Base-by-base conservation (phyloP, 2,113 vertebrate species). In the Sebastes schlegelii region DNA sequence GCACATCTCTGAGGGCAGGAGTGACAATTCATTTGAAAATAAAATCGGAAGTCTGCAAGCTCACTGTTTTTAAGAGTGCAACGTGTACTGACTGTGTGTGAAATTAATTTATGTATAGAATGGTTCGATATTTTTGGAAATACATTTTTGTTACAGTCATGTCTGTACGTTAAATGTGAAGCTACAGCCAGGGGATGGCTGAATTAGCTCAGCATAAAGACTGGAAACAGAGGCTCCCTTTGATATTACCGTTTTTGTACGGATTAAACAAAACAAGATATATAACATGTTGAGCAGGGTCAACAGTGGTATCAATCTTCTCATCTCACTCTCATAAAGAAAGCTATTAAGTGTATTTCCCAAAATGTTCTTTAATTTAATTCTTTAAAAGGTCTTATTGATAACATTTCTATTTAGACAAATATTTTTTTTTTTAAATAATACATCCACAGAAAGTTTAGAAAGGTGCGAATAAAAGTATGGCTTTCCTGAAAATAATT, bases 1-100 rank as follows among this genome's bases (percentile, higher is more conserved):
- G 40, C 64, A 78, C 76, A 80, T 78, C 62, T 85, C 58, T 12
- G 66, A 84, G 79, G 71, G 77, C 58, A 80, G 57, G 48, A n/a
- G 74, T 43, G 74, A 54, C 48, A 76, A 54, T 73, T 84, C 58
- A 52, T 86, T 64, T 69, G 2, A 14, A 74, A 74, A 52, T 17
- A 57, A 74, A 86, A 75, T 8, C 9, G 7, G 12, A 83, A 60
- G 72, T 68, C 49, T 60, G 49, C 13, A 66, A 77, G 55, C 16
- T 62, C 51, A 21, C 23, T 46, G 43, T 67, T 77, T 83, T 58
- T 19, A 23, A 52, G 46, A 40, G 67, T 40, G 58, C 52, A 60
- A 49, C 26, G 9, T 62, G 14, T 43, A 34, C 14, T 23, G 42
- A 43, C 14, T 17, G 26, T 64, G 4, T 23, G 51, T 46, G 12